Evolutionary conservation across 2,888 invertebrate genomes (phyloP).

Genomic region (Timandra comae): DNA sequence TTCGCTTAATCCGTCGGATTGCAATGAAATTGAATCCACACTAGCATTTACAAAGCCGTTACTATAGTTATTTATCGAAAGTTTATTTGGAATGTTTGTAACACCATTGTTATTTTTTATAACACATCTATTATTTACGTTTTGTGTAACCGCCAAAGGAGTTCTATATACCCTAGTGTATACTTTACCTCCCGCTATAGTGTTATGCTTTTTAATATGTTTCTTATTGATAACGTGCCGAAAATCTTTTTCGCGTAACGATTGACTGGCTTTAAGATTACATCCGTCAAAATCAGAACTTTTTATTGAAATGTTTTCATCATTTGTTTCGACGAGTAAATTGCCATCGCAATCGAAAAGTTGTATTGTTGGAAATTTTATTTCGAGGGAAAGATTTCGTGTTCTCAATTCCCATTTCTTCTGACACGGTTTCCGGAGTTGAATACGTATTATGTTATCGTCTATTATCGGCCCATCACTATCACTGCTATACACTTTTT

Average conservation of each 20-base stretch:
- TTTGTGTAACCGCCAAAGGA: conserved; percentile 21
- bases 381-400: conserved; percentile 78
- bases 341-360: conserved; percentile 79
- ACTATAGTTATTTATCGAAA: conserved; percentile 46
- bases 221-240: conserved; percentile 53
- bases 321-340: conserved; percentile 78
- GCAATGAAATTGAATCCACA: conserved; percentile 53
- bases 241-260: conserved; percentile 58
- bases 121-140: conserved; percentile 16
- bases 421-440: conserved; percentile 77
- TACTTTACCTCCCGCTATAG: conserved; percentile 60
- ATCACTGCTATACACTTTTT: conserved; percentile 51
- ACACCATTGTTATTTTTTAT: conserved; percentile 40
- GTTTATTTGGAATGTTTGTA: conserved; percentile 65
- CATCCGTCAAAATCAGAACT: conserved; percentile 53
- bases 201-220: conserved; percentile 56
- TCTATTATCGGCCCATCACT: conserved; percentile 67
- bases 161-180: conserved; percentile 60
- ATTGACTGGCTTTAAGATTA: conserved; percentile 45
- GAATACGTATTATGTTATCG: conserved; percentile 77
- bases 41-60: conserved; percentile 50
- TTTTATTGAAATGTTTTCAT: conserved; percentile 71
- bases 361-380: conserved; percentile 78
- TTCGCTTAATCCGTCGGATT: conserved; percentile 59
- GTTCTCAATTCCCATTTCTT: conserved; percentile 81